These are phyloP conservation scores for Lasioglossum calceatum DNA, from an alignment of 2,888 invertebrate species.

Conservation along the genomic window DNA sequence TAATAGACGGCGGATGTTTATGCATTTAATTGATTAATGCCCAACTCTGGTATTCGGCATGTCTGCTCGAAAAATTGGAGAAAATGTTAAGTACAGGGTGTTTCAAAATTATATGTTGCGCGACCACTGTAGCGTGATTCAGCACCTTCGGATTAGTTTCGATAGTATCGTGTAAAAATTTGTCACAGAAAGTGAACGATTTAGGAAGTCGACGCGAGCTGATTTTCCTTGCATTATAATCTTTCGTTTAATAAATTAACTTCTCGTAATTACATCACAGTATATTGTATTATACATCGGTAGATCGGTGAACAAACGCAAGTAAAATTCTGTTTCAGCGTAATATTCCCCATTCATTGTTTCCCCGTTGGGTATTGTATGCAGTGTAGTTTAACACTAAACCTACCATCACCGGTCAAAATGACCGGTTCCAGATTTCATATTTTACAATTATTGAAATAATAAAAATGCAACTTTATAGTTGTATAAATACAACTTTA, in stretches of 20 bases:
- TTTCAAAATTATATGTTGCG: too few relatives aligned
- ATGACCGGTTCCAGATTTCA: too few relatives aligned
- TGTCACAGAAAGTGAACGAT: neutral
- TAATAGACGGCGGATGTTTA: too few relatives aligned
- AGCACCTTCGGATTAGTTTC: too few relatives aligned
- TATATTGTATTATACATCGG: conserved; percentile 39
- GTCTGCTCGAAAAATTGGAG: neutral
- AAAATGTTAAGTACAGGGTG: neutral
- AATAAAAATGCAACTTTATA: too few relatives aligned
- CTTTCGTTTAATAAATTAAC: conserved; percentile 19
- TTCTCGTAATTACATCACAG: conserved; percentile 37
- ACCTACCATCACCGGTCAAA: too few relatives aligned
- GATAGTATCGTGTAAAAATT: neutral
- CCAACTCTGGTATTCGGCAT: neutral
- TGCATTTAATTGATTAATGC: too few relatives aligned
- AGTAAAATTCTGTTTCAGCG: conserved; percentile 42
- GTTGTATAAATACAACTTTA: too few relatives aligned
- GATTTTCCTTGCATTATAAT: conserved; percentile 24
- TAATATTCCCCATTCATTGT: conserved; percentile 49
- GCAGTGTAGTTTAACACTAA: conserved; percentile 8
- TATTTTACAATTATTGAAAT: too few relatives aligned
- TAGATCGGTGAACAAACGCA: conserved; percentile 20
- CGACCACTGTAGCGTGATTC: too few relatives aligned
- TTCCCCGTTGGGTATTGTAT: conserved; percentile 1
- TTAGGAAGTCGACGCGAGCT: neutral